These are phyloP conservation scores for Leucania comma DNA, from an alignment of 2,888 invertebrate genomes.

Conservation along the genomic window DNA sequence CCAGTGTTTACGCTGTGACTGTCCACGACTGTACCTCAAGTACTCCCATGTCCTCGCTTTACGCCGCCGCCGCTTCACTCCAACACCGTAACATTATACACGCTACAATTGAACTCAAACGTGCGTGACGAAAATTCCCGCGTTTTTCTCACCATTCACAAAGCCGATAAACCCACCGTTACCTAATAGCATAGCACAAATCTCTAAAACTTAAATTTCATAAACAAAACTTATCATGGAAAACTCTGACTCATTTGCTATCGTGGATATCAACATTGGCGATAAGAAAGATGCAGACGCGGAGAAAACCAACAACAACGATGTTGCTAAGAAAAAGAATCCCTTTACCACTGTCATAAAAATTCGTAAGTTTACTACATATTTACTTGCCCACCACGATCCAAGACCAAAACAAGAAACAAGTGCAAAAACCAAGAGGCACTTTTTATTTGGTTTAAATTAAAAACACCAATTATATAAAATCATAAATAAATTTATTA, in stretches of 20 bases:
- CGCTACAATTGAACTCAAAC: conserved; percentile 23
- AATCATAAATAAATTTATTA: no score
- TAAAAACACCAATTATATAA: no score
- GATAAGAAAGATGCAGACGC: conserved; percentile 70
- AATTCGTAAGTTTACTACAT: conserved; percentile 80
- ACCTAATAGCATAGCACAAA: conserved; percentile 1
- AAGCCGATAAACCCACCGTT: conserved; percentile 7
- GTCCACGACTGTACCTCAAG: conserved; percentile 9
- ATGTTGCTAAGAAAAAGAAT: conserved; percentile 71
- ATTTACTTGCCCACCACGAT: neutral
- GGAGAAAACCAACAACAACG: conserved; percentile 65
- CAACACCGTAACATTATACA: conserved; percentile 31
- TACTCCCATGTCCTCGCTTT: conserved; percentile 37
- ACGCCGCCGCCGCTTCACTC: conserved; percentile 15
- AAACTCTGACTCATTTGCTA: conserved; percentile 81
- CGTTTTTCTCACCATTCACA: conserved; percentile 34
- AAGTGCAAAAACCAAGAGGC: no score
- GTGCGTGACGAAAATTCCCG: conserved; percentile 45
- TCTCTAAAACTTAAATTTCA: conserved; percentile 1
- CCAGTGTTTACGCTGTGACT: conserved; percentile 14
- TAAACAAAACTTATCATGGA: conserved; percentile 72
- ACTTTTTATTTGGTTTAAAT: no score
- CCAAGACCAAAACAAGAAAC: neutral
- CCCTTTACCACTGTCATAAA: conserved; percentile 81
- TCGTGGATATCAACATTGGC: conserved; percentile 81